phyloP scores from a whole-genome alignment of 2,113 vertebrate species.

The Antechinus flavipes region DNA sequence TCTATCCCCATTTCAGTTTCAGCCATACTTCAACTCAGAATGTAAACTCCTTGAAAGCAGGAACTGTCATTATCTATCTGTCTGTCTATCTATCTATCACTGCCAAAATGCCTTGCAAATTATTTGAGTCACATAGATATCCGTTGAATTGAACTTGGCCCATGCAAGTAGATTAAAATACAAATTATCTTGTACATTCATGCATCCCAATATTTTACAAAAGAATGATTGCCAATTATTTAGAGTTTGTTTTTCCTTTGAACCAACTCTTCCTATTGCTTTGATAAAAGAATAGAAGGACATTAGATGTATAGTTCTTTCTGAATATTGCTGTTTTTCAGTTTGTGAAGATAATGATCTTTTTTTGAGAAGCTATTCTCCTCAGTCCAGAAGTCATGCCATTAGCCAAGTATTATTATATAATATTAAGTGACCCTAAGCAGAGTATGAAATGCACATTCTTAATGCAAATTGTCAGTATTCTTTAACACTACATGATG shows the following conservation, averaged over 20 bases:
- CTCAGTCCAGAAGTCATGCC: conserved; percentile 35
- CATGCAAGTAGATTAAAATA: not conserved
- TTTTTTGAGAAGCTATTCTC: conserved; percentile 22
- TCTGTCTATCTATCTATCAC: not conserved
- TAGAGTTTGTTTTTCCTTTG: not conserved
- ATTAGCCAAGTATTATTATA: conserved; percentile 62
- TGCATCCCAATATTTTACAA: not conserved
- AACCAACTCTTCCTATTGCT: not conserved
- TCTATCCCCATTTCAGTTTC: not conserved
- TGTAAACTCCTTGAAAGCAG: not conserved
- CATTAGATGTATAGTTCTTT: not conserved
- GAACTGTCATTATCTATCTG: not conserved
- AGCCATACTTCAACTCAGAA: not conserved
- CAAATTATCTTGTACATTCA: conserved; percentile 8
- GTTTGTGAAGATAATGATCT: not conserved
- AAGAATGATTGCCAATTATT: not conserved
- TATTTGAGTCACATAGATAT: not conserved
- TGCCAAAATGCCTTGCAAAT: not conserved
- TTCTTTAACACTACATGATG: conserved; percentile 65
- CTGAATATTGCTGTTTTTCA: not conserved
- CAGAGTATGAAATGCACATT: conserved; percentile 70
- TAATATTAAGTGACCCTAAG: conserved; percentile 45
- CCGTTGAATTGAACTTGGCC: not conserved
- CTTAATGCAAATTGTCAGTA: conserved; percentile 75
- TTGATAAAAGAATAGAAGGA: not conserved